These are phyloP conservation scores for Morinoia aosen DNA, from an alignment of 2,888 invertebrate species.

Conservation along the genomic window DNA sequence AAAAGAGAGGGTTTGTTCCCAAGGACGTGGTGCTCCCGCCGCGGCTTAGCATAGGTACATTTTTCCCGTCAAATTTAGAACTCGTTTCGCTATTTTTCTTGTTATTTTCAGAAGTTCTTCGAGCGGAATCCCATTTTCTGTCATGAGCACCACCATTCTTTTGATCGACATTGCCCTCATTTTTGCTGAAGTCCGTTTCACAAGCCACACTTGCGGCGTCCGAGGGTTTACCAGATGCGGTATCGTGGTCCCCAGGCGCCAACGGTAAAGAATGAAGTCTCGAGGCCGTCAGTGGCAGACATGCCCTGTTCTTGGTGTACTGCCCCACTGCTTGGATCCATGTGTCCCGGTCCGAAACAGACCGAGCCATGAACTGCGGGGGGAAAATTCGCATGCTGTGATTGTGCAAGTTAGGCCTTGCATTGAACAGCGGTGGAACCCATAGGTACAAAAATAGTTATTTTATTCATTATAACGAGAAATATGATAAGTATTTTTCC, in stretches of 20 bases:
- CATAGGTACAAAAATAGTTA: too few species aligned
- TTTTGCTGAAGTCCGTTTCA: not conserved
- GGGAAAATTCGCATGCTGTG: not conserved
- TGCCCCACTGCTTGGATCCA: constrained; percentile 38
- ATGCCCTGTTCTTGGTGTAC: constrained; percentile 8
- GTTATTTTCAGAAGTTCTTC: not conserved
- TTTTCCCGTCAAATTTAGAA: not conserved
- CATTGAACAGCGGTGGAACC: too few species aligned
- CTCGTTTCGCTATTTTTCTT: not conserved
- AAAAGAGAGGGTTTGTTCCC: not conserved
- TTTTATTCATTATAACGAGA: too few species aligned
- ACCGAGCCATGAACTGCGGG: constrained; percentile 48
- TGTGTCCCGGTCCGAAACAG: not conserved
- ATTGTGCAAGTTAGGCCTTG: not conserved
- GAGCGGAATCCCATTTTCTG: not conserved
- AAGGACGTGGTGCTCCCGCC: constrained; percentile 31
- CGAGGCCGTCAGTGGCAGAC: not conserved
- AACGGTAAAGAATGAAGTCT: not conserved
- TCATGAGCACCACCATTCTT: not conserved
- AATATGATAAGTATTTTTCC: too few species aligned
- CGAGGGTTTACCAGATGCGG: not conserved
- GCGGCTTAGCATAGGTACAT: not conserved
- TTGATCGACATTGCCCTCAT: not conserved
- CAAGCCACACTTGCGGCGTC: not conserved
- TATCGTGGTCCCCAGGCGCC: not conserved